Evolutionary conservation across 2,113 vertebrate species (phyloP).

Genomic region (Hydrochoerus hydrochaeris): DNA sequence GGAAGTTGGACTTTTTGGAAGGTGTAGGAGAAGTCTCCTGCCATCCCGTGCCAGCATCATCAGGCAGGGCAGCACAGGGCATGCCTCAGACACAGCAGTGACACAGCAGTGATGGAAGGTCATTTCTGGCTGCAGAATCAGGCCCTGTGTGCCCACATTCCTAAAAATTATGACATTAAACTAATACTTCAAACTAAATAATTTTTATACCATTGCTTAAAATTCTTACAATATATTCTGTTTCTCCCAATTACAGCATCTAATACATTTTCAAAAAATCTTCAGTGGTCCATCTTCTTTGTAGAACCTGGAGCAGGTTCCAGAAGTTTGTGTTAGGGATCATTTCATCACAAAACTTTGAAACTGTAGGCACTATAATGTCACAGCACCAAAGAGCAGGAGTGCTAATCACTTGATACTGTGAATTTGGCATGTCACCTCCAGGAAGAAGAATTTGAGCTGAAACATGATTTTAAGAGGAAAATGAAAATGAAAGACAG

Average conservation of each 20-base stretch:
- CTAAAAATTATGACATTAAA: not conserved
- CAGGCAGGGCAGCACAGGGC: accelerated
- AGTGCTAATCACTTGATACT: not conserved
- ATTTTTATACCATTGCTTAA: not conserved
- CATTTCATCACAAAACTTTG: not conserved
- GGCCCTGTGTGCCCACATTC: not conserved
- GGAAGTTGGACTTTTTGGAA: too few species aligned
- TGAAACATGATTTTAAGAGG: not conserved
- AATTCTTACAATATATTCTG: not conserved
- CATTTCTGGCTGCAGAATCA: not conserved
- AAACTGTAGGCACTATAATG: not conserved
- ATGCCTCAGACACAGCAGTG: not conserved
- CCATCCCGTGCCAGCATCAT: not conserved
- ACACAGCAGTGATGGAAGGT: not conserved
- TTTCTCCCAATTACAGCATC: not conserved
- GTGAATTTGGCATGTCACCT: not conserved
- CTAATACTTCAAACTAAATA: not conserved
- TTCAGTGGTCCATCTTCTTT: not conserved
- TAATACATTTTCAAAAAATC: not conserved
- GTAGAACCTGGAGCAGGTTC: not conserved
- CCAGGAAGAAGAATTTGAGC: not conserved
- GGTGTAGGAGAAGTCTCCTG: not conserved
- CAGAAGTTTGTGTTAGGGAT: not conserved
- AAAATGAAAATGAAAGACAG: accelerated
- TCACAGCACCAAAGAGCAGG: not conserved